Percentiles rank a stretch among this genome's conserved stretches.
phyloP scores from a whole-genome alignment of 2,888 invertebrate genomes.

The Cheilosia urbana region DNA sequence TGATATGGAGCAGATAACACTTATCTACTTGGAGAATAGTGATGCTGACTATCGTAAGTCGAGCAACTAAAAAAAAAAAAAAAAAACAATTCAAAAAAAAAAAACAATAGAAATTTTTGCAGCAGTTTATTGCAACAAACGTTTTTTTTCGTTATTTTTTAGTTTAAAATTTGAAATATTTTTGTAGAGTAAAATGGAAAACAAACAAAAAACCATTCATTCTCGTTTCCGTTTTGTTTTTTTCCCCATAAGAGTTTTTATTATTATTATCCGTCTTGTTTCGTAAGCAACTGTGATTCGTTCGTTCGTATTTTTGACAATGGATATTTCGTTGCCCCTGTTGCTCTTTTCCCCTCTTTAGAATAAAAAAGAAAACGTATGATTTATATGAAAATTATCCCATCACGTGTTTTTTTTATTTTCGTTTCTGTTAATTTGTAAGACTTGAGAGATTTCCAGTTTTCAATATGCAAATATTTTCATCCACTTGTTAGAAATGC shows the following conservation, averaged over 20 bases:
- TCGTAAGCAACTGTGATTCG: slow-evolving; percentile 73
- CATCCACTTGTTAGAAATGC: slow-evolving; percentile 70
- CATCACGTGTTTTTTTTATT: slow-evolving; percentile 56
- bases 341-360: slow-evolving; percentile 68
- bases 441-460: slow-evolving; percentile 62
- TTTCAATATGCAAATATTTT: slow-evolving; percentile 69
- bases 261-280: slow-evolving; percentile 68
- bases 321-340: slow-evolving; percentile 75
- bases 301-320: slow-evolving; percentile 74
- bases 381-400: slow-evolving; percentile 67
- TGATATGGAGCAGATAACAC: slow-evolving; percentile 96
- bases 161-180: slow-evolving; percentile 57
- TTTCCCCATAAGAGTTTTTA: slow-evolving; percentile 51
- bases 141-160: slow-evolving; percentile 54
- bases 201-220: slow-evolving; percentile 41
- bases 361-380: slow-evolving; percentile 40
- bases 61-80: slow-evolving; percentile 81
- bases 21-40: slow-evolving; percentile 95
- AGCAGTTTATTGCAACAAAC: slow-evolving; percentile 64
- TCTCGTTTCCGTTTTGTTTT: slow-evolving; percentile 49
- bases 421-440: slow-evolving; percentile 48
- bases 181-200: slow-evolving; percentile 68
- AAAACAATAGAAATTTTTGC: slow-evolving; percentile 71
- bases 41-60: slow-evolving; percentile 85
- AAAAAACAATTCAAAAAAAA: slow-evolving; percentile 67